A percentile compares a stretch with the other conserved stretches of the same genome.
Evolutionary conservation across 2,888 invertebrate genomes (phyloP).

Genomic region (Microplitis deprimator): DNA sequence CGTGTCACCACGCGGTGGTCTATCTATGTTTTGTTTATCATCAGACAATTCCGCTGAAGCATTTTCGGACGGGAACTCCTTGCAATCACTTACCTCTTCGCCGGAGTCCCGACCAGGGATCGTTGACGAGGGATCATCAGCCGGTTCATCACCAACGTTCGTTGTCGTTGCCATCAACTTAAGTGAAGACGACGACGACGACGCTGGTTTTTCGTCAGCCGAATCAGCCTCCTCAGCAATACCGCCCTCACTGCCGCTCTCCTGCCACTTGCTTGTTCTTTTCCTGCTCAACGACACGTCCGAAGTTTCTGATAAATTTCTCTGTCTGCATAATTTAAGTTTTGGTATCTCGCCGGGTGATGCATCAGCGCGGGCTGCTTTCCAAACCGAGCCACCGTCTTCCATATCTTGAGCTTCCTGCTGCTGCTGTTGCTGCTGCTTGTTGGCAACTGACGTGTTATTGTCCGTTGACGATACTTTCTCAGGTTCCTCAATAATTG

Average conservation of each 20-base stretch:
- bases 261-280: slow-evolving; percentile 66
- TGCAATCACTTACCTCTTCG: slow-evolving; percentile 71
- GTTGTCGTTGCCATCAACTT: slow-evolving; percentile 44
- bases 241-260: slow-evolving; percentile 56
- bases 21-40: slow-evolving; percentile 71
- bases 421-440: slow-evolving; percentile 22
- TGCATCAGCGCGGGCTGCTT: slow-evolving; percentile 71
- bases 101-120: slow-evolving; percentile 68
- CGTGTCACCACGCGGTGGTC: slow-evolving; percentile 54
- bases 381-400: slow-evolving; percentile 70
- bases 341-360: slow-evolving; percentile 77
- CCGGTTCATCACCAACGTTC: slow-evolving; percentile 51
- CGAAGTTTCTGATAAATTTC: slow-evolving; percentile 69
- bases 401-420: slow-evolving; percentile 55
- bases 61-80: slow-evolving; percentile 70
- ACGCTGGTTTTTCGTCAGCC: slow-evolving; percentile 65
- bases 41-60: slow-evolving; percentile 71
- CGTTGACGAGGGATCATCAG: slow-evolving; percentile 64
- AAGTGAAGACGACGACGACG: slow-evolving; percentile 47
- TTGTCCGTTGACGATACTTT: slow-evolving; percentile 51
- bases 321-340: slow-evolving; percentile 77
- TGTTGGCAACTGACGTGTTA: slow-evolving; percentile 8
- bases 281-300: slow-evolving; percentile 65
- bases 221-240: slow-evolving; percentile 69
- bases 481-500: slow-evolving; percentile 48